Base-by-base conservation (phyloP, 2,797 vertebrate genomes). In the Epinephelus awoara region DNA sequence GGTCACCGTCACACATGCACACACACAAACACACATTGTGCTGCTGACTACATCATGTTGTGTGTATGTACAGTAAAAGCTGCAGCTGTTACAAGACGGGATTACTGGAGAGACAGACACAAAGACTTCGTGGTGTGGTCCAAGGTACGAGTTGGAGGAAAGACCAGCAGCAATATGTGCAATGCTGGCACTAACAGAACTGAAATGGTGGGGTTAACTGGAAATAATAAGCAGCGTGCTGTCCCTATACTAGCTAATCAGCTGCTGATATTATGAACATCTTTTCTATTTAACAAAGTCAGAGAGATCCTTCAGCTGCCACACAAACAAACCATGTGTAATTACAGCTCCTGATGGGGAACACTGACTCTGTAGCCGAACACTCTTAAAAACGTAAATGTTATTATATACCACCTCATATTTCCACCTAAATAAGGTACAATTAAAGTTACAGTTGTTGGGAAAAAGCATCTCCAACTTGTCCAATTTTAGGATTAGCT, bases 1-100 rank as follows among this genome's bases (percentile, higher is more conserved):
- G 93, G 90, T 91, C 93, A 90, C 69, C 44, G 12, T 84, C 85
- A 85, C 70, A 82, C 83, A 84, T 54, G 71, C 75, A 61, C 80
- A 58, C 74, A 79, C 79, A 79, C 68, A 80, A 29, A 80, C 77
- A 72, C 82, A 85, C 84, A 85, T 56, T 78, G 79, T 78, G 74
- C 72, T 67, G 72, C 82, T 72, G 70, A 84, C 82, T 66, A 72
- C 82, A 82, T 81, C 80, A 76, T 75, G 76, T 74, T 61, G 67
- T 71, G 56, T 74, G 9, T 80, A 47, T 68, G 71, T 77, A 67
- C 66, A 66, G 85, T 78, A 70, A 86, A 85, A 38, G 69, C 85
- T 77, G 87, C 81, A 75, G 83, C 83, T 89, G 85, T 85, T 82
- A 61, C 55, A 65, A 54, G 58, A 80, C 11, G 38, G 66, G 58